Evolutionary conservation across 2,888 invertebrate species (phyloP).

Genomic region (Megamerina dolium): DNA sequence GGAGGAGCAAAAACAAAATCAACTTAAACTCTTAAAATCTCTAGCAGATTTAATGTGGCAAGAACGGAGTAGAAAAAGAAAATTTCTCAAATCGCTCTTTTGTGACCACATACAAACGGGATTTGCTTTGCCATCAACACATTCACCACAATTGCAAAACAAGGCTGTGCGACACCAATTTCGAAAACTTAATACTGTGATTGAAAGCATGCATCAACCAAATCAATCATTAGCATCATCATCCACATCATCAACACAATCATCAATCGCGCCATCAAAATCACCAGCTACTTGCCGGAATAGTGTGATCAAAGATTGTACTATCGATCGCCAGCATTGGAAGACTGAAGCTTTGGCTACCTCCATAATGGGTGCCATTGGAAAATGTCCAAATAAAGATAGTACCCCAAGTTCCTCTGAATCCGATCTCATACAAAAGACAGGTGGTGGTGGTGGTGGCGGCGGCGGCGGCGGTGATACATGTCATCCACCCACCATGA

Average conservation of each 20-base stretch:
- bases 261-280: constrained; percentile 3
- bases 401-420: constrained; percentile 18
- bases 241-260: background rate
- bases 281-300: constrained; percentile 24
- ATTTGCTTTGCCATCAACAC: constrained; percentile 1
- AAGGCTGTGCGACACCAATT: too few relatives aligned
- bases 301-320: constrained; percentile 35
- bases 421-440: constrained; percentile 15
- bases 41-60: background rate
- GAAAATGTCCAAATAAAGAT: constrained; percentile 33
- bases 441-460: constrained; percentile 18
- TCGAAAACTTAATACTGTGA: background rate
- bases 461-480: too few relatives aligned
- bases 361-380: constrained; percentile 46
- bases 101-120: constrained; percentile 23
- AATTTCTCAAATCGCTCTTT: constrained; percentile 21
- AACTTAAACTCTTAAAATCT: too few relatives aligned
- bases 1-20: constrained; percentile 13
- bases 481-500: constrained; percentile 26
- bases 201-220: background rate
- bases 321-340: constrained; percentile 35
- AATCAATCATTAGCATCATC: constrained; percentile 9
- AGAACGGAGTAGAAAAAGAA: constrained; percentile 12
- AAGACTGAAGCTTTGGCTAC: constrained; percentile 42
- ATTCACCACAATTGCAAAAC: too few relatives aligned